Conservation (phyloP, 2,113 vertebrate genomes). For the Tricholaema leucomelas region DNA sequence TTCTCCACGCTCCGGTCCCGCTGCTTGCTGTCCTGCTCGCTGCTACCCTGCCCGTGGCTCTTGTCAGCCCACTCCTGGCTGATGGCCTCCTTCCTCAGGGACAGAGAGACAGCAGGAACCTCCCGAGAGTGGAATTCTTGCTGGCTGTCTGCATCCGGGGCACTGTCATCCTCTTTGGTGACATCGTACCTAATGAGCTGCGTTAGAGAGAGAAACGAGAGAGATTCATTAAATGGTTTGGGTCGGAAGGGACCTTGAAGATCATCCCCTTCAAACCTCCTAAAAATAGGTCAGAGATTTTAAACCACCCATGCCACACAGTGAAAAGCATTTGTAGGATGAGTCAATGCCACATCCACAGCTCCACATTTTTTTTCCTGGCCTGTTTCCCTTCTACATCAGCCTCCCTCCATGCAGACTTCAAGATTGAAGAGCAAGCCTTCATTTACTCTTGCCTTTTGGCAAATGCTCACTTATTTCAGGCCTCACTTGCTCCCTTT, state of each 20-base stretch:
- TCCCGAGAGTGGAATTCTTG: background rate
- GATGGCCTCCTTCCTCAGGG: background rate
- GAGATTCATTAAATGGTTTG: background rate
- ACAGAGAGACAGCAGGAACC: background rate
- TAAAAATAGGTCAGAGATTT: conserved; percentile 35
- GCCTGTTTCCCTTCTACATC: background rate
- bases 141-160: conserved; percentile 13
- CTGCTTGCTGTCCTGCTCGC: conserved; percentile 21
- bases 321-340: conserved; percentile 25
- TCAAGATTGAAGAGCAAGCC: background rate
- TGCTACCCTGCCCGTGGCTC: conserved; percentile 23
- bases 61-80: background rate
- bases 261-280: background rate
- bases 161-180: conserved; percentile 37
- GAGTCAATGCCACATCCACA: background rate
- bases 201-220: background rate
- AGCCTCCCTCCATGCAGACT: background rate
- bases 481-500: background rate
- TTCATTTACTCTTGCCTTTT: background rate
- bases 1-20: conserved; percentile 17
- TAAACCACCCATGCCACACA: conserved; percentile 17
- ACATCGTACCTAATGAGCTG: conserved; percentile 47
- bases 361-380: background rate
- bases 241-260: too few relatives aligned
- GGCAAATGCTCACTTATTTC: background rate